Conservation (phyloP, 2,888 invertebrate genomes). For the Rhimphoctona megacephalus region DNA sequence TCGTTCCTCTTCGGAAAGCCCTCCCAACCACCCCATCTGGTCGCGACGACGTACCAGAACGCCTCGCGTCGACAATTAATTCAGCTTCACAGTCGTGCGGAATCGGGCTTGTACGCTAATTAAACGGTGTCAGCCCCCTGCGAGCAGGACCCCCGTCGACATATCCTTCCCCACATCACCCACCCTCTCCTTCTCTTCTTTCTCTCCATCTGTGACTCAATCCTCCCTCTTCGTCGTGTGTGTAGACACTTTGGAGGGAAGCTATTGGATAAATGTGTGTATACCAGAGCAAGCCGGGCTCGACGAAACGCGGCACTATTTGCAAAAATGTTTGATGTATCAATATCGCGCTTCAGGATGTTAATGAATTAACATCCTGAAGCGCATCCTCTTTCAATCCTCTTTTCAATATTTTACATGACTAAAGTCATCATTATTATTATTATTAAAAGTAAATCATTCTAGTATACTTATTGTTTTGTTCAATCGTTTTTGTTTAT, state of each 20-base stretch:
- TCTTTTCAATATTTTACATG: neutral
- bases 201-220: neutral
- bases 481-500: neutral
- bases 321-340: neutral
- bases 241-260: neutral
- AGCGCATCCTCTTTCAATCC: no score
- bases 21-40: conserved; percentile 4
- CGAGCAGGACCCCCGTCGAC: conserved; percentile 52
- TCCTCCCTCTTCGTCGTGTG: neutral
- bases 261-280: neutral
- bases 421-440: no score
- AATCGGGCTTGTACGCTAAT: conserved; percentile 71
- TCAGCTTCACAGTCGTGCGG: conserved; percentile 70
- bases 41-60: conserved; percentile 54
- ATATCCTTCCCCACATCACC: neutral
- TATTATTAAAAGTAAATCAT: neutral
- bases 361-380: no score
- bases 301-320: neutral
- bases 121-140: conserved; percentile 74
- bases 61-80: conserved; percentile 72
- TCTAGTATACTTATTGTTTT: neutral
- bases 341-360: neutral
- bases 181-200: neutral
- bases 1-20: conserved; percentile 8
- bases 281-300: neutral